These are phyloP conservation scores for Drosophila quinaria DNA, from an alignment of 2,888 invertebrate species.

Conservation along the genomic window DNA sequence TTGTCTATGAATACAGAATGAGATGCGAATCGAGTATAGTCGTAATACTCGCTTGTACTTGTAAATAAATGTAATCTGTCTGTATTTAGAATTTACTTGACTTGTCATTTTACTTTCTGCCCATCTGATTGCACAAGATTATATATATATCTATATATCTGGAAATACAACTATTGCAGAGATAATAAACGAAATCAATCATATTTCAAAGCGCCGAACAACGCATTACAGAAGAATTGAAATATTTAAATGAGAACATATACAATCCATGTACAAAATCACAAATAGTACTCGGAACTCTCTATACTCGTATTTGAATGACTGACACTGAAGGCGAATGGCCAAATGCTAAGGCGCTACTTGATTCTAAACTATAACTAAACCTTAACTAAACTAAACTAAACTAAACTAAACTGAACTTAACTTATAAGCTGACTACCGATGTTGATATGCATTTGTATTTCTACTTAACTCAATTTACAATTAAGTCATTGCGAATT, in stretches of 20 bases:
- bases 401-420: constrained; percentile 27
- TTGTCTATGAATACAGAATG: constrained; percentile 22
- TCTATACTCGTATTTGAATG: constrained; percentile 81
- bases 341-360: constrained; percentile 42
- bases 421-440: constrained; percentile 46
- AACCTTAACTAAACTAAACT: constrained; percentile 26
- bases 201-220: constrained; percentile 30
- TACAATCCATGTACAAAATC: constrained; percentile 26
- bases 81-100: constrained; percentile 58
- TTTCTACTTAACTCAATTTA: constrained; percentile 57
- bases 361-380: constrained; percentile 39
- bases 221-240: constrained; percentile 9
- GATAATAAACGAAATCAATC: constrained; percentile 30
- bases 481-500: constrained; percentile 75
- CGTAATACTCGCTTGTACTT: constrained; percentile 21
- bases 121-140: constrained; percentile 82
- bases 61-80: constrained; percentile 46
- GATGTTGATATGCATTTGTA: constrained; percentile 70
- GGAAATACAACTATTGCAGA: constrained; percentile 56
- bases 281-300: constrained; percentile 32
- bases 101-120: constrained; percentile 84
- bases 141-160: constrained; percentile 33
- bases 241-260: constrained; percentile 23
- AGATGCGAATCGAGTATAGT: constrained; percentile 1
- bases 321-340: constrained; percentile 85